Evolutionary conservation across 2,113 vertebrate species (phyloP).

Genomic region (Saguinus imperator): DNA sequence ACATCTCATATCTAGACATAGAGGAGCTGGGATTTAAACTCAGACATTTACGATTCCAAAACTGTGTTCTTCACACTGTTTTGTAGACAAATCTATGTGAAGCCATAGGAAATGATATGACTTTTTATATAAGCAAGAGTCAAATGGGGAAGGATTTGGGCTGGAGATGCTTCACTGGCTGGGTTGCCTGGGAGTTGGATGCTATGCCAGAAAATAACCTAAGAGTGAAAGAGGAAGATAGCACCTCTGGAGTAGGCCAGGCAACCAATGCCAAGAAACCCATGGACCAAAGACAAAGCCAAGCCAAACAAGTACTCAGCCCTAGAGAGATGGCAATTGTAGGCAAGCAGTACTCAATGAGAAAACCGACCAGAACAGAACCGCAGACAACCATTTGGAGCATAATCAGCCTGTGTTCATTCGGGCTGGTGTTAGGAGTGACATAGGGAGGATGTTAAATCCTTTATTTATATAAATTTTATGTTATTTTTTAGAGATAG

Average conservation of each 20-base stretch:
- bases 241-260: neutral
- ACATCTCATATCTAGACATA: neutral
- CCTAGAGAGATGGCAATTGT: neutral
- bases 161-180: neutral
- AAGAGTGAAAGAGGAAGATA: neutral
- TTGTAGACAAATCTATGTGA: neutral
- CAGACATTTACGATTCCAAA: neutral
- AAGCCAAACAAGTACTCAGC: neutral
- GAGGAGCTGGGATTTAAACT: neutral
- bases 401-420: neutral
- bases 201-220: neutral
- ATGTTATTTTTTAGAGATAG: no score
- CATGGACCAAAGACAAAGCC: neutral
- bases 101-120: neutral
- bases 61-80: neutral
- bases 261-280: neutral
- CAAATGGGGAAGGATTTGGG: neutral
- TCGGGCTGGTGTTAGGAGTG: neutral
- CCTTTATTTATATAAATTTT: no score
- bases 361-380: neutral
- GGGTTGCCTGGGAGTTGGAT: neutral
- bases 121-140: neutral
- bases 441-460: neutral
- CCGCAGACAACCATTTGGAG: no score
- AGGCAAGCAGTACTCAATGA: neutral